Conservation (phyloP, 1,140 invertebrate species). For the Drosophila burlai region DNA sequence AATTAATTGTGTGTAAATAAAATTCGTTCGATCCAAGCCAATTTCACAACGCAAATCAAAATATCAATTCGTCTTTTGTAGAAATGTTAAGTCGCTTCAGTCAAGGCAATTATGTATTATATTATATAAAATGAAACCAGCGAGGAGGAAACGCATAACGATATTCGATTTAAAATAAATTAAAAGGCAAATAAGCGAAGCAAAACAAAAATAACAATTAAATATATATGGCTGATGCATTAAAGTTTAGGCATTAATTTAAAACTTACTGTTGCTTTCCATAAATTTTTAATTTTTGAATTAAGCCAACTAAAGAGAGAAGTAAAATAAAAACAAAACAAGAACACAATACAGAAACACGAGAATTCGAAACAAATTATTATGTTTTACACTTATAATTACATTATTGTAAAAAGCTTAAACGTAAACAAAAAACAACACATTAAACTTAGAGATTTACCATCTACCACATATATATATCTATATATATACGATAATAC, state of each 20-base stretch:
- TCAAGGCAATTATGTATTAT: constrained; percentile 82
- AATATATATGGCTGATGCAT: constrained; percentile 25
- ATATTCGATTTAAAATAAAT: constrained; percentile 57
- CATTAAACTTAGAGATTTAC: constrained; percentile 63
- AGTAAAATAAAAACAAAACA: constrained; percentile 17
- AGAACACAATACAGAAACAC: constrained; percentile 18
- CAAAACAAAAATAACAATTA: background rate
- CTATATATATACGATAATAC: constrained; percentile 40
- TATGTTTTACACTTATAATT: constrained; percentile 74
- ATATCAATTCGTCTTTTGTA: constrained; percentile 72
- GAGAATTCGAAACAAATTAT: constrained; percentile 41
- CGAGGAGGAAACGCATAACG: constrained; percentile 27
- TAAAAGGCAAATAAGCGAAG: constrained; percentile 27
- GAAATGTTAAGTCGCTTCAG: constrained; percentile 71
- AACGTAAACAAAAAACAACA: constrained; percentile 69
- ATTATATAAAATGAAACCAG: constrained; percentile 63
- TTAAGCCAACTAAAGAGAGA: constrained; percentile 61
- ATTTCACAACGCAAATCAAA: constrained; percentile 57
- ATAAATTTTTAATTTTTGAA: constrained; percentile 77
- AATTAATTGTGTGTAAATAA: constrained; percentile 77
- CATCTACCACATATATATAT: constrained; percentile 14
- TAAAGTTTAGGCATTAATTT: constrained; percentile 72
- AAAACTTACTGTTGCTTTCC: constrained; percentile 75
- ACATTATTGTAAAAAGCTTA: constrained; percentile 76
- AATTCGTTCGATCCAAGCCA: constrained; percentile 49